Evolutionary conservation across 1,140 invertebrate species (phyloP).

Genomic region (Pseudobourletiella spinata): DNA sequence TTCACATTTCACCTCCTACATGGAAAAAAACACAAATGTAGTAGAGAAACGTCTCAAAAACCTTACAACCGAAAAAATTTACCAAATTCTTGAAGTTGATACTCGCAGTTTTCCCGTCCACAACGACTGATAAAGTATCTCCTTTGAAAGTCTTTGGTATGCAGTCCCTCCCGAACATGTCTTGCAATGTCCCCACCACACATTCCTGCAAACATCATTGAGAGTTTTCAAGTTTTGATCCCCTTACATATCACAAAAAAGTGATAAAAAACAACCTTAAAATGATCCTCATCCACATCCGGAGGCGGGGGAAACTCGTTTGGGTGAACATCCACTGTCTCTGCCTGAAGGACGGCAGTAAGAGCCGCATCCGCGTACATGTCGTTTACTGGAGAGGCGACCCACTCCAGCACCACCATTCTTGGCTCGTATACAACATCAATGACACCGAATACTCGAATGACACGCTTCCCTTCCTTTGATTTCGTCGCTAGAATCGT

Average conservation of each 20-base stretch:
- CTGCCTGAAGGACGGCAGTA: constrained; percentile 68
- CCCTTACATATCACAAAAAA: background rate
- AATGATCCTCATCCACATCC: constrained; percentile 74
- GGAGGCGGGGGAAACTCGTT: constrained; percentile 50
- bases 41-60: background rate
- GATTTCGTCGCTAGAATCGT: constrained; percentile 60
- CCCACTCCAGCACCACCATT: constrained; percentile 83
- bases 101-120: constrained; percentile 73
- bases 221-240: background rate
- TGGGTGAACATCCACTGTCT: constrained; percentile 50
- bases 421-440: constrained; percentile 75
- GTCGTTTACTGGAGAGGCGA: constrained; percentile 87
- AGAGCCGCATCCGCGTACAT: constrained; percentile 96
- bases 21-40: background rate
- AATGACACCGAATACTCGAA: constrained; percentile 60
- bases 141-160: constrained; percentile 92
- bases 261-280: constrained; percentile 50
- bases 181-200: constrained; percentile 81
- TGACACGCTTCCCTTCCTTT: constrained; percentile 53
- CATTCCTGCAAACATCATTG: constrained; percentile 58
- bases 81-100: constrained; percentile 76
- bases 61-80: background rate
- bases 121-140: constrained; percentile 73
- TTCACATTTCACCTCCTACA: constrained; percentile 64
- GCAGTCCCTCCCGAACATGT: constrained; percentile 89